Conservation (phyloP, 1,140 invertebrate species). For the Bombus affinis region DNA sequence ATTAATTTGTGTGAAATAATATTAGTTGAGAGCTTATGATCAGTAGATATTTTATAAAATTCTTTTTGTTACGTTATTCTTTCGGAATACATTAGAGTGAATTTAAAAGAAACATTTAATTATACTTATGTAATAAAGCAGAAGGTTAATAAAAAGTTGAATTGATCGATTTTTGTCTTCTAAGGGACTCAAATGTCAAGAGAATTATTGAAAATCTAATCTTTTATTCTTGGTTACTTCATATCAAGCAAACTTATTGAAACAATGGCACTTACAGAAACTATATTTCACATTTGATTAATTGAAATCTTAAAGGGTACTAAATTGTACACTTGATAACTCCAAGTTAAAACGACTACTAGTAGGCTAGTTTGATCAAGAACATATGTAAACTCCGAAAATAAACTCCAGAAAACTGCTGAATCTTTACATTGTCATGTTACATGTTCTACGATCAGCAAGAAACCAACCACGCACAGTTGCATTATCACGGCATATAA, state of each 20-base stretch:
- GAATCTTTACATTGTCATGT: conserved; percentile 16
- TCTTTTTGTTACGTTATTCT: no score
- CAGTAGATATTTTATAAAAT: background rate
- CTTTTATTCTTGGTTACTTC: background rate
- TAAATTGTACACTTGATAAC: background rate
- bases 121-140: no score
- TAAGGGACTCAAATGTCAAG: no score
- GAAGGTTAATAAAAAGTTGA: no score
- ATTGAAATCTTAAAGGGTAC: background rate
- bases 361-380: background rate
- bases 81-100: no score
- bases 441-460: conserved; percentile 18
- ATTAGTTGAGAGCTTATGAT: background rate
- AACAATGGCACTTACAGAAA: background rate
- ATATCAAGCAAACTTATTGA: background rate
- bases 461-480: background rate
- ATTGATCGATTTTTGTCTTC: no score
- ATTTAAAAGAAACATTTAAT: no score
- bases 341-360: background rate
- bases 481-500: background rate
- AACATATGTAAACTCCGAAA: conserved; percentile 11
- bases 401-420: conserved; percentile 14
- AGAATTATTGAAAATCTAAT: no score
- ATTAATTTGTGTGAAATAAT: background rate
- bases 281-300: background rate